Evolutionary conservation across 1,140 invertebrate species (phyloP), one percentile per base, ranked within the genome.

Genomic region (Sycophaga agraensis): DNA sequence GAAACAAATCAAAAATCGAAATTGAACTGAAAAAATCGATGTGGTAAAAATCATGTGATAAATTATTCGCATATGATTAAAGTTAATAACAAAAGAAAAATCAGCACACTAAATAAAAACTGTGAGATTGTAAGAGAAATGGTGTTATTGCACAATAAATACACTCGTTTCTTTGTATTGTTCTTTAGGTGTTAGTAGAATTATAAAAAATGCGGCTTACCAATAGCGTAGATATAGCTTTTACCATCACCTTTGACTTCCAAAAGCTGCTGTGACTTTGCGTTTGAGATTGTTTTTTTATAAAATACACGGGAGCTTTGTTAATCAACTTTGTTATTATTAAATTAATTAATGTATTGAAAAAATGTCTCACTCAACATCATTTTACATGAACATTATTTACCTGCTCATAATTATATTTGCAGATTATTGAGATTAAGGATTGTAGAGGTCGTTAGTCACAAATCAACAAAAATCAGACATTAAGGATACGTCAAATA

Each of bases 211-310:
- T 60, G 19, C 67, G 70, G 67, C 77, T 79, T 79, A 78, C 73
- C 75, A 46, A 64, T 63, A 45, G 66, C 60, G 68, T 61, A 71
- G 71, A 62, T 67, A 71, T 68, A 71, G 68, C 8, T 63, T 62
- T 70, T 73, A 77, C 78, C 76, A 71, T 73, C 74, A 79, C 78
- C 78, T 50, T 46, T 73, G 68, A 68, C 63, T 68, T 75, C 67
- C 67, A 63, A 72, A 75, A 79, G 70, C 73, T 68, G 66, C 59
- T 64, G 64, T 65, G 69, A 59, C 67, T 66, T 46, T 45, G 50
- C 58, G 39, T 65, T 66, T 49, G 24, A n/a, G n/a, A n/a, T n/a
- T n/a, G n/a, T n/a, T n/a, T n/a, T 24, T 53, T 37, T 31, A 39
- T 19, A 49, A n/a, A n/a, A n/a, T n/a, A 48, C 48, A 56, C 50